These are phyloP conservation scores for Poecilus cupreus DNA, from an alignment of 2,888 invertebrate genomes.

Conservation along the genomic window DNA sequence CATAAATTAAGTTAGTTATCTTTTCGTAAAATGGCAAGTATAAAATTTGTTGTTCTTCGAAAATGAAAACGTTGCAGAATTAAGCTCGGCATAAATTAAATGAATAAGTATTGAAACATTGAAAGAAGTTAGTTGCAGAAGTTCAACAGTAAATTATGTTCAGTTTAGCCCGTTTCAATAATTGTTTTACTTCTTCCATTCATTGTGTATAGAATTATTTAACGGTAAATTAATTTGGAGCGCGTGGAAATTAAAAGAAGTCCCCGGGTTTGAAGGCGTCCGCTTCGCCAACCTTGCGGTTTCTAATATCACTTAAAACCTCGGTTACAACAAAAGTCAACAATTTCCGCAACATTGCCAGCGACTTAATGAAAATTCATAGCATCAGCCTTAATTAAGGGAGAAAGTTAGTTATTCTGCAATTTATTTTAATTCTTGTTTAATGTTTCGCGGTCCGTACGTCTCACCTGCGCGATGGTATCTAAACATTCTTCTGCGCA, in stretches of 20 bases:
- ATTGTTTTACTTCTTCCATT: slow-evolving; percentile 18
- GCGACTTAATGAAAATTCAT: slow-evolving; percentile 59
- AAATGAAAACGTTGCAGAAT: no score
- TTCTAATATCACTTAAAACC: slow-evolving; percentile 54
- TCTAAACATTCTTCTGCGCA: not conserved
- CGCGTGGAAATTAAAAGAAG: slow-evolving; percentile 34
- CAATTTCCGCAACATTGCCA: slow-evolving; percentile 58
- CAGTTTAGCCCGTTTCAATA: slow-evolving; percentile 28
- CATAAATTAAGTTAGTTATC: no score
- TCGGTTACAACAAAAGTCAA: slow-evolving; percentile 57
- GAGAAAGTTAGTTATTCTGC: slow-evolving; percentile 58
- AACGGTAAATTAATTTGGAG: slow-evolving; percentile 32
- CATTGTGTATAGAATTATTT: slow-evolving; percentile 22
- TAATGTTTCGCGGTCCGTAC: slow-evolving; percentile 53
- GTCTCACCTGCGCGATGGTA: not conserved
- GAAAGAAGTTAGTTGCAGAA: slow-evolving; percentile 3
- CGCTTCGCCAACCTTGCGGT: slow-evolving; percentile 29
- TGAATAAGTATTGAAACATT: not conserved
- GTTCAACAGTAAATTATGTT: slow-evolving; percentile 16
- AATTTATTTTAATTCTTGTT: slow-evolving; percentile 60
- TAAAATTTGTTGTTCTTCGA: no score
- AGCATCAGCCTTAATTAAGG: slow-evolving; percentile 59
- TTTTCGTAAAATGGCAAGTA: no score
- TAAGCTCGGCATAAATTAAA: no score
- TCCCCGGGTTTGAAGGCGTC: slow-evolving; percentile 12